Base-by-base conservation (phyloP, 2,797 vertebrate genomes). In the Xiphophorus birchmanni region DNA sequence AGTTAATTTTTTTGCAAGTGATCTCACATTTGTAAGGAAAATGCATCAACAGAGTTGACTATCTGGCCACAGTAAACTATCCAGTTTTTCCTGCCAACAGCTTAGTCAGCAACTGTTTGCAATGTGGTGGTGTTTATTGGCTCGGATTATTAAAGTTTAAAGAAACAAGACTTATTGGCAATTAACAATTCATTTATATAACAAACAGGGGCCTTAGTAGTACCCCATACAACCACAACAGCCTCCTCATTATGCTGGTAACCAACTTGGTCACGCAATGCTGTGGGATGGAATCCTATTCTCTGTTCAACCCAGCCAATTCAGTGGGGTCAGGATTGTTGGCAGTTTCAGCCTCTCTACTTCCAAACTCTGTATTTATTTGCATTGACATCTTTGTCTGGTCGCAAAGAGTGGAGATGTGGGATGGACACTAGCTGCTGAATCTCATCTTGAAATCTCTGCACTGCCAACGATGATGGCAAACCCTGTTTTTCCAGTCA, bases 121-220 rank as follows among this genome's bases (percentile, higher is more conserved):
- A 67, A 40, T 23, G 37, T 67, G 35, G 18, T 21, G 8, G 15
- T 65, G 32, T 40, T 67, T 67, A 67, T 40, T 23, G 6, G 63
- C 21, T 23, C 1, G 35, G 17, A 23, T 67, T 21, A 40, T 40
- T 40, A 21, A 37, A 67, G 63, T 67, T 67, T 67, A n/a, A 60
- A 60, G 56, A 65, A 69, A 40, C 21, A 69, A 21, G 8, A 23
- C 65, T 40, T 26, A 69, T 5, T 69, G 37, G 65, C 4, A 40
- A 69, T 42, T 71, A 26, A 71, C 21, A 71, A 71, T 44, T 71
- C 35, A 67, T 40, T 65, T 71, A 71, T 44, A 13, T 71, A 44
- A 71, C 26, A 26, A 71, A n/a, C 67, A 71, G 40, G 23, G 23
- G 40, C 21, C 40, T 42, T 11, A 26, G 23, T 26, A 42, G 40